Evolutionary conservation across 2,888 invertebrate species (phyloP), one percentile per base, ranked within the genome.

Genomic region (Agrochola litura): DNA sequence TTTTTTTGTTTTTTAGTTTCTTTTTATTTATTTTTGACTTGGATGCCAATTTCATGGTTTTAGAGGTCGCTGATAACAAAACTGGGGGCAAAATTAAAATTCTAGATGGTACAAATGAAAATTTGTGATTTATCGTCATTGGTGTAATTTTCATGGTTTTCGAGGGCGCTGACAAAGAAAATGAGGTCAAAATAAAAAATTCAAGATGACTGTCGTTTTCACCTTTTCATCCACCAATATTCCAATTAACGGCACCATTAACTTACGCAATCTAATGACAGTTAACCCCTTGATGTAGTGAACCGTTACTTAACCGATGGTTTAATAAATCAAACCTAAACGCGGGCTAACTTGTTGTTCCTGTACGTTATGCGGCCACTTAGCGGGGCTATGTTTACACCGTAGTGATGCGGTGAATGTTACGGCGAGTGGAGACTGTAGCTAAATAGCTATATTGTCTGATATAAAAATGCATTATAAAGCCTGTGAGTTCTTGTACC

Each of bases 281-380:
- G 80, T 83, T 84, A 79, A 86, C 84, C 86, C 84, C 56, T 54
- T 77, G 86, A 80, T 52, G 86, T 61, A 80, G 69, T 37, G 22
- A 69, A 80, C 84, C 84, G 86, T 84, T 88, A 89, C 91, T 89
- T 91, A 90, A 86, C 86, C 89, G 88, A 91, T 85, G 90, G 90
- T 89, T 88, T 92, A 93, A 95, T 95, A 95, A 95, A 95, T 95
- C 95, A 95, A 92, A 89, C 92, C 93, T 94, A 94, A 95, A 94
- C 91, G 92, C 92, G 41, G 84, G 91, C 91, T 93, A 92, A 92
- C 92, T 92, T 91, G 93, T 91, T 90, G 91, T 87, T 90, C 88
- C 89, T 89, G 91, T 91, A 92, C 92, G 92, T 73, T 89, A 89
- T 84, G 91, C 90, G 91, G 89, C 90, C 93, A 92, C 92, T 94